Conservation (phyloP, 2,797 vertebrate genomes). For the Myotis planiceps region DNA sequence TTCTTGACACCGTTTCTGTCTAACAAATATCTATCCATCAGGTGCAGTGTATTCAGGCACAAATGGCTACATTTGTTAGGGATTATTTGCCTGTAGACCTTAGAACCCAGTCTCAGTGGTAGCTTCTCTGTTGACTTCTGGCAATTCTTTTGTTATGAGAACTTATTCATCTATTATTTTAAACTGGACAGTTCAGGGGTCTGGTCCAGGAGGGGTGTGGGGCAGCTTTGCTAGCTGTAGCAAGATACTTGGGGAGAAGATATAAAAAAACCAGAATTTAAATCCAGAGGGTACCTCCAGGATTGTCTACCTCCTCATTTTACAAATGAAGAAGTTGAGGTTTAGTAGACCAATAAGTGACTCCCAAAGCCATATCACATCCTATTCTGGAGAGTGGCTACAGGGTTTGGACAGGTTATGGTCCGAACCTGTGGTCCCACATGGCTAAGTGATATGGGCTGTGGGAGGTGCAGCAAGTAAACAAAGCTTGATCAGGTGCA, state of each 20-base stretch:
- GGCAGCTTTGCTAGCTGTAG: background rate
- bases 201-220: background rate
- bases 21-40: too few species aligned
- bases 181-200: background rate
- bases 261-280: background rate
- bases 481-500: too few species aligned
- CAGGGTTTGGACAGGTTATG: too few species aligned
- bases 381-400: too few species aligned
- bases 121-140: background rate
- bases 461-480: too few species aligned
- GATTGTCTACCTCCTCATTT: background rate
- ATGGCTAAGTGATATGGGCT: too few species aligned
- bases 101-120: background rate
- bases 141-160: background rate
- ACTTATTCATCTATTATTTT: background rate
- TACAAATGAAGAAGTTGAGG: background rate
- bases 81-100: background rate
- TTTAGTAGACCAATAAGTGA: background rate
- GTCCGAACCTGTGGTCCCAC: too few species aligned
- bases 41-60: background rate
- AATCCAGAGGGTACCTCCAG: background rate
- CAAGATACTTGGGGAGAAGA: background rate
- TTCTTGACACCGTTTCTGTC: too few species aligned
- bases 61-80: background rate
- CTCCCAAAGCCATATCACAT: background rate